Evolutionary conservation across 2,113 vertebrate species (phyloP).

Genomic region (Charadrius vociferus): DNA sequence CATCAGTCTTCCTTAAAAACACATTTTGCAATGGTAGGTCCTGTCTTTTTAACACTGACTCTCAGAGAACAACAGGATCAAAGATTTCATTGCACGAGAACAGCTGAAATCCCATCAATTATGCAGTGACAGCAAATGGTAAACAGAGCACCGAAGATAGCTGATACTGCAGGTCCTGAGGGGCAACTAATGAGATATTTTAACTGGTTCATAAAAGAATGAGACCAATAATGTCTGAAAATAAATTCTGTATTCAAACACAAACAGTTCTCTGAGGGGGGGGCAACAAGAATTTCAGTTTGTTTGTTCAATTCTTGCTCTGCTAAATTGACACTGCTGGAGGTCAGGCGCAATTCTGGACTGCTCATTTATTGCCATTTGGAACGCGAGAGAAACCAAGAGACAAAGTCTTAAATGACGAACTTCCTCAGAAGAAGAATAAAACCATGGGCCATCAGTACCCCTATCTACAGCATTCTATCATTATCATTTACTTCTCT

Average conservation of each 20-base stretch:
- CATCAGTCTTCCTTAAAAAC: neutral
- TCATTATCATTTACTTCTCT: neutral
- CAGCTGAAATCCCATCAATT: constrained; percentile 3
- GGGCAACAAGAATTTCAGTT: neutral
- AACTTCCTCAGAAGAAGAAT: neutral
- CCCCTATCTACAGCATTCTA: neutral
- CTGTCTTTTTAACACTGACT: neutral
- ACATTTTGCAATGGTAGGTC: neutral
- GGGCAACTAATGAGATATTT: neutral
- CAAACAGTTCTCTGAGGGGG: neutral
- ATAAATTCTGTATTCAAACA: neutral
- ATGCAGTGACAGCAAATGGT: neutral
- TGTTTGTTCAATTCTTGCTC: neutral
- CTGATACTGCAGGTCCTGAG: neutral
- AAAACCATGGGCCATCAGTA: neutral
- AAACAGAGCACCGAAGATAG: neutral
- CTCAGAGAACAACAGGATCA: neutral
- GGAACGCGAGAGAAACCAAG: neutral
- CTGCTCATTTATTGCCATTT: neutral
- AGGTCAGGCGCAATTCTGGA: neutral
- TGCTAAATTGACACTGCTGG: neutral
- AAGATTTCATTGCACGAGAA: neutral
- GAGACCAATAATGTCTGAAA: neutral
- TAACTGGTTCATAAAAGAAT: neutral
- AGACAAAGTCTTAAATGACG: neutral